phyloP scores from a whole-genome alignment of 2,113 vertebrate genomes.

The Zingel zingel region DNA sequence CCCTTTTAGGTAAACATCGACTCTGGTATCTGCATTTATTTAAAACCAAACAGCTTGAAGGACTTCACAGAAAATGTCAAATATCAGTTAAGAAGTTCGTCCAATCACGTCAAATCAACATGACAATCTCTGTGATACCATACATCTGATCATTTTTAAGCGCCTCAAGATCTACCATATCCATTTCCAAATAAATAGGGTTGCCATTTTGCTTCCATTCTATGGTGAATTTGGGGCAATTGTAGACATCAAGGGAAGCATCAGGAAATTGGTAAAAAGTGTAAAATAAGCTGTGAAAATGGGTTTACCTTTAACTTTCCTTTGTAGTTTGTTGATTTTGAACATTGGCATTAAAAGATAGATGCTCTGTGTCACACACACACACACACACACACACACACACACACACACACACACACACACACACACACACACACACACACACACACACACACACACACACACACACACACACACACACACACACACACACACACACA shows the following conservation, averaged over 20 bases:
- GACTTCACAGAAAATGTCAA: neutral
- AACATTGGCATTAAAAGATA: neutral
- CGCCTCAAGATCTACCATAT: neutral
- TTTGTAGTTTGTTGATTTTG: neutral
- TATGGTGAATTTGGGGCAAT: neutral
- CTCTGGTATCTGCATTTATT: neutral
- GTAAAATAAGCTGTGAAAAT: neutral
- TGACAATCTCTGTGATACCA: neutral
- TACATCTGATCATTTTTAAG: neutral
- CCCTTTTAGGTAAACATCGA: neutral
- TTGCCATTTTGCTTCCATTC: neutral
- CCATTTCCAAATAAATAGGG: neutral
- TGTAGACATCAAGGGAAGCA: neutral
- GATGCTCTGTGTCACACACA: neutral
- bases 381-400: neutral
- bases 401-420: too few species aligned
- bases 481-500: neutral
- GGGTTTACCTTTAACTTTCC: neutral
- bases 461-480: neutral
- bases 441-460: neutral
- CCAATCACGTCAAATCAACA: neutral
- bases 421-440: neutral
- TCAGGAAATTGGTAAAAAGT: neutral
- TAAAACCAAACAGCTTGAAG: conserved; percentile 15
- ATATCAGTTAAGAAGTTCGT: neutral